Percentiles rank a stretch among this genome's conserved stretches.
phyloP scores from a whole-genome alignment of 2,888 invertebrate genomes.

The Rhingia campestris region DNA sequence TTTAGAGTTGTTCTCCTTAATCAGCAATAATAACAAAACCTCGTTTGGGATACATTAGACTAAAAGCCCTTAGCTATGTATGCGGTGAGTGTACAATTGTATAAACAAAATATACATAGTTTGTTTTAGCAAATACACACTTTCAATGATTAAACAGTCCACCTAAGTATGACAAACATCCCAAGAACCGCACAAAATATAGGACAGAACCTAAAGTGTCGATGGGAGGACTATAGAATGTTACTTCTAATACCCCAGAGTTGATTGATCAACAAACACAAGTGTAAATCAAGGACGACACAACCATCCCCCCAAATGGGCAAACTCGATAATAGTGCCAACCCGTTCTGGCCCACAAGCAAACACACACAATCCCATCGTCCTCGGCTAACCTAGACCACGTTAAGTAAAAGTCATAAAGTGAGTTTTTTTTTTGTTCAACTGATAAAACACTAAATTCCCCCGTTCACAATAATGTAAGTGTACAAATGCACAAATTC shows the following conservation, averaged over 20 bases:
- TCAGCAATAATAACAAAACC: no score
- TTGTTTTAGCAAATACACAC: no score
- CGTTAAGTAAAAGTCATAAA: slow-evolving; percentile 28
- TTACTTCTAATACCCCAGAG: slow-evolving; percentile 37
- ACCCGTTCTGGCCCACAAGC: slow-evolving; percentile 39
- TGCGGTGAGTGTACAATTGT: no score
- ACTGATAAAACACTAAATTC: slow-evolving; percentile 8
- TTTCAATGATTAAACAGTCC: background rate
- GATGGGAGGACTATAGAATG: slow-evolving; percentile 33
- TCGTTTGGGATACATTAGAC: no score
- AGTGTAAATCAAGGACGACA: slow-evolving; percentile 66
- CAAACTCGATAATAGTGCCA: slow-evolving; percentile 22
- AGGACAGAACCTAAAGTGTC: slow-evolving; percentile 45
- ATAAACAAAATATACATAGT: no score
- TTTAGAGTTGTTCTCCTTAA: no score
- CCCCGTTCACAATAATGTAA: slow-evolving; percentile 2
- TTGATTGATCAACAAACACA: slow-evolving; percentile 61
- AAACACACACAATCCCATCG: slow-evolving; percentile 18
- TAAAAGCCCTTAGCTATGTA: no score
- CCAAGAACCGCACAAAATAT: slow-evolving; percentile 9
- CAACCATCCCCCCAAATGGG: slow-evolving; percentile 7
- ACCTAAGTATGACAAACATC: background rate
- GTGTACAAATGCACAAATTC: slow-evolving; percentile 20
- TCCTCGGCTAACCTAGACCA: background rate
- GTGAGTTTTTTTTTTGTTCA: background rate